Evolutionary conservation across 1,140 invertebrate genomes (phyloP), one percentile per base, ranked within the genome.

Genomic region (Drosophila chauvacae): DNA sequence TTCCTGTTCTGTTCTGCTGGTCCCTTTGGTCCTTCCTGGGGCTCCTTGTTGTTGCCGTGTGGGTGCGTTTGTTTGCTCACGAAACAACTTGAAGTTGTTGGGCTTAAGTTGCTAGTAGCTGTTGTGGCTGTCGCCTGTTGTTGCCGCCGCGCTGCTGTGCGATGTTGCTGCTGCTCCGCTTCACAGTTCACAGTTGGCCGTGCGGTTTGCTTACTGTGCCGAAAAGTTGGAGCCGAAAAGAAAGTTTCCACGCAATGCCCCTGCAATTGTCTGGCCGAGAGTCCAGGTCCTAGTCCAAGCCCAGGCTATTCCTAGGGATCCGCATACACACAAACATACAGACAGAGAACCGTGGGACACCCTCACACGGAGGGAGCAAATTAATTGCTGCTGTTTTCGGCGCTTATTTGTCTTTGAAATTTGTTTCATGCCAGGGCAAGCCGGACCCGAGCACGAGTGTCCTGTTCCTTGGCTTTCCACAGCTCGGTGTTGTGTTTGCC

Each of bases 351-450:
- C 33, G 30, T 20, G 42, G 42, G 74, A 50, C 57, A 41, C 77
- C 61, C 75, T 63, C 77, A 81, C 71, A 85, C 74, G 73, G 60
- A 57, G 78, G 71, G 74, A 80, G 77, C 78, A 90, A 90, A 90
- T 90, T 90, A 90, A 90, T 90, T 90, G 81, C 85, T 90, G 85
- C 85, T 90, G 85, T 90, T 88, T 90, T 90, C 75, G 85, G 86
- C 86, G 86, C 85, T 88, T 90, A 90, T 90, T 90, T 90, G 85
- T 90, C 85, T 90, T 90, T 90, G 86, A 90, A 90, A 90, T 90
- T 90, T 90, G 86, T 90, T 90, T 86, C 86, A 77, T 78, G 61
- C 56, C 75, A 64, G 23, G 61, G 42, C 47, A 50, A 55, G 53
- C 65, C 61, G 76, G 55, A 73, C 80, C 70, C 72, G 64, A 72